Percentiles rank a stretch among this genome's conserved stretches.
Conservation (phyloP, 2,113 vertebrate genomes). For the Craseonycteris thonglongyai region DNA sequence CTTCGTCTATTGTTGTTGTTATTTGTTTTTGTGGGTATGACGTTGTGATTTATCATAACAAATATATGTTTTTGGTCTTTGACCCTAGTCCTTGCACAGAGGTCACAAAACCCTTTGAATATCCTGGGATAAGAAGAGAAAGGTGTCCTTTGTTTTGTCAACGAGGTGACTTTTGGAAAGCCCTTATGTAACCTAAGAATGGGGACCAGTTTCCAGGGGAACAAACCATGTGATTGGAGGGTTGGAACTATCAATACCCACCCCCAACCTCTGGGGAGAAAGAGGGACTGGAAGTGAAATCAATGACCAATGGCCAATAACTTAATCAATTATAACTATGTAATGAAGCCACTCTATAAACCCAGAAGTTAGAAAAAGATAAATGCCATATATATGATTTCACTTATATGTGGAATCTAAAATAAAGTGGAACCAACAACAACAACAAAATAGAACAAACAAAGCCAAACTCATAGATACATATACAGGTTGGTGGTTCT, state of each 20-base stretch:
- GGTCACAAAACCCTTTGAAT: not conserved
- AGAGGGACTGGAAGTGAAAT: not conserved
- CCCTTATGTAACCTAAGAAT: not conserved
- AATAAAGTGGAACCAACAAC: not conserved
- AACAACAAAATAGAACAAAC: too few species aligned
- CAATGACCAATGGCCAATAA: not conserved
- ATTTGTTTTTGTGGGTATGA: not conserved
- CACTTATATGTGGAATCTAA: not conserved
- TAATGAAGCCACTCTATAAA: not conserved
- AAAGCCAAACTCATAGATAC: not conserved
- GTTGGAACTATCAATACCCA: not conserved
- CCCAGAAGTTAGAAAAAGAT: not conserved
- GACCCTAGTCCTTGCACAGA: not conserved
- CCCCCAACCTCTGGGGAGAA: not conserved
- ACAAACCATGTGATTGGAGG: not conserved
- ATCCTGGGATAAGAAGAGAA: not conserved
- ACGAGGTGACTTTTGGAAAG: not conserved
- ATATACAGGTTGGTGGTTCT: not conserved
- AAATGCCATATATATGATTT: not conserved
- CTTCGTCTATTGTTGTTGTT: not conserved
- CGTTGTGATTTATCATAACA: not conserved
- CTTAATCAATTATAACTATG: not conserved
- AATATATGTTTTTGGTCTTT: not conserved
- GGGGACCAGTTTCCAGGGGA: not conserved
- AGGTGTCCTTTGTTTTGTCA: not conserved